Evolutionary conservation across 92 coral and sea anemone genomes (phyloP).

Genomic region (Palythoa grandiflora): DNA sequence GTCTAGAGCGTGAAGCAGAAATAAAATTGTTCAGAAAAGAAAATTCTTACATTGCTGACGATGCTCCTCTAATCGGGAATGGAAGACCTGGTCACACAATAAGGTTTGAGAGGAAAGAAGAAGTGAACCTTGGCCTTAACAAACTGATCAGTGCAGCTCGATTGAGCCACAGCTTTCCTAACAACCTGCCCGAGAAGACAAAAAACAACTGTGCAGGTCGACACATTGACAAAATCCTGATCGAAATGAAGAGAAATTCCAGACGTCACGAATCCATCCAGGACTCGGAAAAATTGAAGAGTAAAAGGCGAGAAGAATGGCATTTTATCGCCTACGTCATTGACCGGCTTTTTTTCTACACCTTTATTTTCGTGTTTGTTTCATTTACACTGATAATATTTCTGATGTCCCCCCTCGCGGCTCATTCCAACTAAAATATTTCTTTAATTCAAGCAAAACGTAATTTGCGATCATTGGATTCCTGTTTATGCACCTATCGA

Average conservation of each 20-base stretch:
- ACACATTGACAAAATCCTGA: slow-evolving; percentile 39
- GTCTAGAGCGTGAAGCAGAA: not conserved
- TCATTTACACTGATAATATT: slow-evolving; percentile 18
- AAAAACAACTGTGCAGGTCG: slow-evolving; percentile 38
- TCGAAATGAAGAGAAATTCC: slow-evolving; percentile 32
- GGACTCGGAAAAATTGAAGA: slow-evolving; percentile 11
- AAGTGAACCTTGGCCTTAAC: not conserved
- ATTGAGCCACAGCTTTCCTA: slow-evolving; percentile 36
- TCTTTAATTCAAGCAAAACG: not conserved
- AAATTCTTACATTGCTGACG: not conserved
- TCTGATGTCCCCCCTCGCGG: slow-evolving; percentile 26
- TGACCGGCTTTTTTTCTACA: slow-evolving; percentile 83
- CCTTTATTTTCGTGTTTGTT: slow-evolving; percentile 73
- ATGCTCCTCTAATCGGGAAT: slow-evolving; percentile 2
- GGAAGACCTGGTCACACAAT: slow-evolving; percentile 30
- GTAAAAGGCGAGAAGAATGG: slow-evolving; percentile 75
- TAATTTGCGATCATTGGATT: not conserved
- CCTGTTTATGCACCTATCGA: not conserved
- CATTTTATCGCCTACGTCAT: slow-evolving; percentile 77
- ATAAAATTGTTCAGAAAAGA: slow-evolving; percentile 3
- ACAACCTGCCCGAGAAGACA: slow-evolving; percentile 28
- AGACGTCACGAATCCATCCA: slow-evolving; percentile 8
- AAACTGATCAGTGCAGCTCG: slow-evolving; percentile 41
- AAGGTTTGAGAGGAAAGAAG: not conserved
- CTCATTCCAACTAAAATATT: not conserved